These are phyloP conservation scores for Elysia crispata DNA, from an alignment of 2,888 invertebrate genomes.

Conservation along the genomic window DNA sequence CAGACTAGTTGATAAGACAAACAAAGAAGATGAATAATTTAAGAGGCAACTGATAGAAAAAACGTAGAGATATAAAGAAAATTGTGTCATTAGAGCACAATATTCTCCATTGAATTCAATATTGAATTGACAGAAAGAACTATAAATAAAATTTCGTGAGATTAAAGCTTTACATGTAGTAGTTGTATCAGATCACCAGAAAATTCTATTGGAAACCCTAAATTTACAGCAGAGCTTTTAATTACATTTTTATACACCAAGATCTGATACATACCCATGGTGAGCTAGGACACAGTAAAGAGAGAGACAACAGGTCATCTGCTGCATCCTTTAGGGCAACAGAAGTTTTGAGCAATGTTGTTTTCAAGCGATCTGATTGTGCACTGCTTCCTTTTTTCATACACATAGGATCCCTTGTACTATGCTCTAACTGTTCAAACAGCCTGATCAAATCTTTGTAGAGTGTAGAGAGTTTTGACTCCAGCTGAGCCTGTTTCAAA, in stretches of 20 bases:
- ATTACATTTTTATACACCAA: too few relatives aligned
- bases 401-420: not conserved
- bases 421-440: conserved; percentile 23
- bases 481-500: conserved; percentile 65
- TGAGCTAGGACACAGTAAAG: conserved; percentile 70
- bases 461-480: conserved; percentile 66
- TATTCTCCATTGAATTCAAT: too few relatives aligned
- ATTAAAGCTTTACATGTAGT: too few relatives aligned
- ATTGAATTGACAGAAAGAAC: too few relatives aligned
- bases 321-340: conserved; percentile 66
- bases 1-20: too few relatives aligned
- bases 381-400: conserved; percentile 55
- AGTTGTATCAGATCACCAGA: too few relatives aligned
- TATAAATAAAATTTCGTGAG: too few relatives aligned
- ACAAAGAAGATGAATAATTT: too few relatives aligned
- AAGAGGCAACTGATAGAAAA: too few relatives aligned
- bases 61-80: too few relatives aligned
- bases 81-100: too few relatives aligned
- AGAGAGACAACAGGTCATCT: conserved; percentile 66
- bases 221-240: conserved; percentile 29
- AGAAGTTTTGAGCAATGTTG: conserved; percentile 63
- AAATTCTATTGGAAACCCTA: too few relatives aligned
- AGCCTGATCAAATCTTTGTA: conserved; percentile 68
- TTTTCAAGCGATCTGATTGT: conserved; percentile 61
- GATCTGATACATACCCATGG: conserved; percentile 69